Conservation (phyloP, 2,113 vertebrate genomes). For the Ctenodactylus gundi region DNA sequence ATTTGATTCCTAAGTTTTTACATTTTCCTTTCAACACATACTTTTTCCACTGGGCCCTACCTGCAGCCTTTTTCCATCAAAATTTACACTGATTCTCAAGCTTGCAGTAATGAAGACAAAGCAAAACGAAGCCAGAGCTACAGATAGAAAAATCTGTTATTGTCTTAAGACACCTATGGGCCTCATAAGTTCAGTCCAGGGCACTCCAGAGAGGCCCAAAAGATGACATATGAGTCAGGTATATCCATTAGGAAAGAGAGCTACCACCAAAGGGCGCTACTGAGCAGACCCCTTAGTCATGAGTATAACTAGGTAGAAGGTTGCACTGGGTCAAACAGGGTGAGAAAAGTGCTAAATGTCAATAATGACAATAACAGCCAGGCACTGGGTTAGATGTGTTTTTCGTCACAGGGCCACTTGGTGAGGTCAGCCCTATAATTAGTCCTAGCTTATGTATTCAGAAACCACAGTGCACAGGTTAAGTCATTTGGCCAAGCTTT, state of each 20-base stretch:
- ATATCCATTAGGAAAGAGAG: neutral
- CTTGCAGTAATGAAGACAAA: neutral
- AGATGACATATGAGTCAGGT: neutral
- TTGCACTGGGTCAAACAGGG: neutral
- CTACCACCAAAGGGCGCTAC: neutral
- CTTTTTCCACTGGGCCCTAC: neutral
- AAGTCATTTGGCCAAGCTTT: neutral
- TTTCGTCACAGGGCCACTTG: neutral
- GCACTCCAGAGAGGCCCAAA: neutral
- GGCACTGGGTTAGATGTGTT: neutral
- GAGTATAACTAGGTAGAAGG: neutral
- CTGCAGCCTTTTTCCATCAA: neutral
- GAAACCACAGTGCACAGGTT: neutral
- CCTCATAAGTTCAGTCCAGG: neutral
- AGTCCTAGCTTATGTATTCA: neutral
- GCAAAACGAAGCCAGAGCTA: neutral
- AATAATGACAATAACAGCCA: neutral
- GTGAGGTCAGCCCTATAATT: neutral
- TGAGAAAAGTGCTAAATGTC: neutral
- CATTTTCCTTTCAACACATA: slow-evolving; percentile 1
- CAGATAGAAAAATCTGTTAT: neutral
- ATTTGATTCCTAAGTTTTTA: neutral
- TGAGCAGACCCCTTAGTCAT: neutral
- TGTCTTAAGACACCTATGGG: neutral
- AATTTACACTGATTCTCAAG: neutral